Conservation (phyloP, 2,888 invertebrate species). For the Philopedon plagiatum region DNA sequence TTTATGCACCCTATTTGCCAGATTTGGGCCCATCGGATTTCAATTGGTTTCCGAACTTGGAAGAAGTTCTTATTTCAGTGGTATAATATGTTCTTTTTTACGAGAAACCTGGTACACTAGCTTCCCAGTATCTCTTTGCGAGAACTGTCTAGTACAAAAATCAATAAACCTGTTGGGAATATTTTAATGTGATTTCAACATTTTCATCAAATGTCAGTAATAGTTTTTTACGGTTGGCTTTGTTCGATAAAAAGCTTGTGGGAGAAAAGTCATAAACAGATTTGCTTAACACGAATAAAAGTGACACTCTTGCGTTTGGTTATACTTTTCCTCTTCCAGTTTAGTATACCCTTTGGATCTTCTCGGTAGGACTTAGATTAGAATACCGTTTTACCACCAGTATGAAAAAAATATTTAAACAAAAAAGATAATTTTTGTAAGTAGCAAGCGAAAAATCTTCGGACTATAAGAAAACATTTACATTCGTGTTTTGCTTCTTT, state of each 20-base stretch:
- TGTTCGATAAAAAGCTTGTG: conserved; percentile 10
- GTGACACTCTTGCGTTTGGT: neutral
- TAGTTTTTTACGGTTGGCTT: neutral
- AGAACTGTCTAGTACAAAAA: neutral
- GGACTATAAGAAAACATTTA: neutral
- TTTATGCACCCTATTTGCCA: too few species aligned
- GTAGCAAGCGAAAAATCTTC: too few species aligned
- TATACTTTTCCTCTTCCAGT: too few species aligned
- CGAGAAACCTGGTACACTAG: neutral
- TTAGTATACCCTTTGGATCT: too few species aligned
- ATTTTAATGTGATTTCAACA: neutral
- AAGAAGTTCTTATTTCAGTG: too few species aligned
- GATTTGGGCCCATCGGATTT: too few species aligned
- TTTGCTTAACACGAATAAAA: neutral
- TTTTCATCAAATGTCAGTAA: conserved; percentile 6
- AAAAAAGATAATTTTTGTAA: too few species aligned
- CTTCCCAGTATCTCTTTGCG: neutral
- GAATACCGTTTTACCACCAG: too few species aligned
- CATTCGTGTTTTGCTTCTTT: neutral
- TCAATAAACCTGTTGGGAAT: conserved; percentile 1
- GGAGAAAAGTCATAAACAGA: neutral
- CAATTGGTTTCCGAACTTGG: too few species aligned
- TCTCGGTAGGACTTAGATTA: too few species aligned
- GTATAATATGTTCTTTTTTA: too few species aligned
- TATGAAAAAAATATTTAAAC: too few species aligned